A percentile compares a stretch with the other conserved stretches of the same genome.
Conservation (phyloP, 2,888 invertebrate genomes). For the Zhengitettix transpicula region DNA sequence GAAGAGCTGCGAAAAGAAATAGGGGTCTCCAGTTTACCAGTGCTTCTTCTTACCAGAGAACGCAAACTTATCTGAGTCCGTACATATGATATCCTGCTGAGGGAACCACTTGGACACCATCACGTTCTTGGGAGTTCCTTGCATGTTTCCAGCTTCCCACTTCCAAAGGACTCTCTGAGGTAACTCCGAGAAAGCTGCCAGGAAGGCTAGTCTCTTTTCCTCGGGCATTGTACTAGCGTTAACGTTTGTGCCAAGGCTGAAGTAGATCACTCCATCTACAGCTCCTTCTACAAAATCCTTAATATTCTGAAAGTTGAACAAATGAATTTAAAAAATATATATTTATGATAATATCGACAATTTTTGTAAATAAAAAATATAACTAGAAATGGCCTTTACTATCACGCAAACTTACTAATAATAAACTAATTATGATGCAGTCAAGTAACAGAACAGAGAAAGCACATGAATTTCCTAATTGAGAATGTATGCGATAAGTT, state of each 20-base stretch:
- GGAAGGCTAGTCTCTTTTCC: slow-evolving; percentile 23
- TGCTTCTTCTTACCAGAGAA: background rate
- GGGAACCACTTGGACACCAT: slow-evolving; percentile 28
- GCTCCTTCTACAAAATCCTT: slow-evolving; percentile 25
- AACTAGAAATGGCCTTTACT: too few species aligned
- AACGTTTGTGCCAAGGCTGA: slow-evolving; percentile 31
- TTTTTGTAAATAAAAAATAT: background rate
- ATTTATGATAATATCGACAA: background rate
- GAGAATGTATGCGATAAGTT: too few species aligned
- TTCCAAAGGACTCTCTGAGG: slow-evolving; percentile 31
- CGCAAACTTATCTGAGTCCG: background rate
- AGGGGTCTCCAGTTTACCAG: background rate
- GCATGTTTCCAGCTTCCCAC: slow-evolving; percentile 26
- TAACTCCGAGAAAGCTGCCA: slow-evolving; percentile 25
- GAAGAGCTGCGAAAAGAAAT: slow-evolving; percentile 1
- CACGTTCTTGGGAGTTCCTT: slow-evolving; percentile 26
- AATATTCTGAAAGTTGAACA: background rate
- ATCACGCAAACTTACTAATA: too few species aligned
- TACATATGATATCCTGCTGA: slow-evolving; percentile 26
- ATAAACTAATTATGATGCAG: too few species aligned
- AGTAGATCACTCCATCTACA: slow-evolving; percentile 28
- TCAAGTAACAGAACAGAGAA: too few species aligned
- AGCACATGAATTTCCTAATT: too few species aligned
- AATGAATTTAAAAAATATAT: background rate
- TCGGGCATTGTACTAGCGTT: slow-evolving; percentile 26